Evolutionary conservation across 2,113 vertebrate genomes (phyloP).

Genomic region (Alethe castanea): DNA sequence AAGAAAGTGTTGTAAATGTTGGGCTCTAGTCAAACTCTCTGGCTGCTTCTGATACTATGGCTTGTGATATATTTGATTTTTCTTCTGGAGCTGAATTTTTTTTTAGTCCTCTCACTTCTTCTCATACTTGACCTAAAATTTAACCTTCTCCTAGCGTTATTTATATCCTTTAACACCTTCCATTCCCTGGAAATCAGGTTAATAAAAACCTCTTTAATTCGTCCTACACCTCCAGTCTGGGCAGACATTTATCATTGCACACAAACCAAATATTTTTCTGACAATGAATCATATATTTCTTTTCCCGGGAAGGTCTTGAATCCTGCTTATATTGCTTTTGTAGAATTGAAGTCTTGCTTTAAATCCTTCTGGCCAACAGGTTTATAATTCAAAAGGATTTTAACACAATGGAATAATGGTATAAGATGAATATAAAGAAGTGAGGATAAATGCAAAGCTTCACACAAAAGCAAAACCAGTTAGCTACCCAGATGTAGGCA

Average conservation of each 20-base stretch:
- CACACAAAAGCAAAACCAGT: neutral
- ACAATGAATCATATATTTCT: neutral
- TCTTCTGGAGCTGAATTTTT: neutral
- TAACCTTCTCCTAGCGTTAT: neutral
- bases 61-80: neutral
- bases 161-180: neutral
- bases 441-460: neutral
- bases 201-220: neutral
- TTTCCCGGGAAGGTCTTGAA: neutral
- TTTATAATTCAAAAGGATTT: neutral
- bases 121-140: neutral
- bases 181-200: neutral
- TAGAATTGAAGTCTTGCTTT: neutral
- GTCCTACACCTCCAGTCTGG: neutral
- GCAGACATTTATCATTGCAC: neutral
- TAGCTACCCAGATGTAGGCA: neutral
- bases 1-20: neutral
- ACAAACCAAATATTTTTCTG: neutral
- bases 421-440: neutral
- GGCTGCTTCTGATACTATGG: neutral
- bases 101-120: neutral
- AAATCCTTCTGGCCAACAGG: neutral
- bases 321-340: neutral
- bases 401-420: neutral
- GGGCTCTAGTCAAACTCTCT: neutral